phyloP scores from a whole-genome alignment of 2,797 vertebrate species.

The Setipinna tenuifilis region DNA sequence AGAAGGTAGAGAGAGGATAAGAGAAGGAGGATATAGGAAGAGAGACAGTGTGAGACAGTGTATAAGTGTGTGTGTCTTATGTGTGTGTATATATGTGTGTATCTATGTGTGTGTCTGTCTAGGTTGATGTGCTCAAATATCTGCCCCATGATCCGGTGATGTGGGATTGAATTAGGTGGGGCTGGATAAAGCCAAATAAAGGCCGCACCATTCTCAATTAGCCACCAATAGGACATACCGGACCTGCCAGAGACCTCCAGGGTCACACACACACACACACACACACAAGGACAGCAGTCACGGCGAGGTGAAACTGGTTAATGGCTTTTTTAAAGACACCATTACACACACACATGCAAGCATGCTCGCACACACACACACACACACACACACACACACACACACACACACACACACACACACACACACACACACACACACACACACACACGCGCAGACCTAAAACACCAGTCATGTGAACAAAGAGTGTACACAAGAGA shows the following conservation, averaged over 20 bases:
- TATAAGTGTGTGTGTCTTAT: not conserved
- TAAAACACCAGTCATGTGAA: conserved; percentile 35
- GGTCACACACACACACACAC: conserved; percentile 17
- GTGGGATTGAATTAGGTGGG: conserved; percentile 55
- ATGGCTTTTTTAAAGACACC: too few species aligned
- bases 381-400: not conserved
- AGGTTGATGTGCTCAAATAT: conserved; percentile 26
- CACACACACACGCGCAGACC: conserved; percentile 5
- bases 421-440: not conserved
- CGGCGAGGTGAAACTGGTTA: too few species aligned
- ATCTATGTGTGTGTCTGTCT: not conserved
- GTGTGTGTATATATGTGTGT: not conserved
- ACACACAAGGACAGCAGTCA: not conserved
- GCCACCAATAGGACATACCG: not conserved
- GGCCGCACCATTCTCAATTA: conserved; percentile 43
- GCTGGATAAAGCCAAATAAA: conserved; percentile 26
- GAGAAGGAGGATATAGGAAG: too few species aligned
- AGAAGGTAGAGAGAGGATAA: too few species aligned
- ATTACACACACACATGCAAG: not conserved
- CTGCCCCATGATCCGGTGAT: conserved; percentile 54
- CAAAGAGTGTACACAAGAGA: conserved; percentile 43
- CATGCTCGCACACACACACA: not conserved
- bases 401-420: conserved; percentile 5
- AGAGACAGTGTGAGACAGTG: too few species aligned
- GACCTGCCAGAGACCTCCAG: not conserved